A percentile compares a stretch with the other conserved stretches of the same genome.
Evolutionary conservation across 2,797 vertebrate species (phyloP).

Genomic region (Botia kubotai): DNA sequence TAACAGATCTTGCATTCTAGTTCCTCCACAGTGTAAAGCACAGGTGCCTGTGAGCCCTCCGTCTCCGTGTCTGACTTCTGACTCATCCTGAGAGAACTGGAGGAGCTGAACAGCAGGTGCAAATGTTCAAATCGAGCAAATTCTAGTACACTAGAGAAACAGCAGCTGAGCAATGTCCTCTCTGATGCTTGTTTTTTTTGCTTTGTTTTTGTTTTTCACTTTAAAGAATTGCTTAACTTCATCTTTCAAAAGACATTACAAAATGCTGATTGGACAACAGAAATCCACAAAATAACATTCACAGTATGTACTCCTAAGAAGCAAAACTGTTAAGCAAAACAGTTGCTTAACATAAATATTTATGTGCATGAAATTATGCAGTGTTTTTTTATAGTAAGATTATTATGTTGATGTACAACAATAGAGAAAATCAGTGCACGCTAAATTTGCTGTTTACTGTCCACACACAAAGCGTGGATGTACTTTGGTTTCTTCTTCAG

Average conservation of each 20-base stretch:
- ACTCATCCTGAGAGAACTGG: conserved; percentile 59
- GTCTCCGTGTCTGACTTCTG: conserved; percentile 62
- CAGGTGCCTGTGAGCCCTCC: conserved; percentile 55
- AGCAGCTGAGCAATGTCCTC: background rate
- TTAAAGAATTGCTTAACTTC: background rate
- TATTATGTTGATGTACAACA: conserved; percentile 20
- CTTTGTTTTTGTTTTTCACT: conserved; percentile 1
- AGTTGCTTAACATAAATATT: background rate
- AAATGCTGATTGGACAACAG: too few relatives aligned
- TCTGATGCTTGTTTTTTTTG: background rate
- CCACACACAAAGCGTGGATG: conserved; percentile 2
- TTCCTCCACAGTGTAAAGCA: conserved; percentile 75
- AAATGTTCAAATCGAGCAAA: conserved; percentile 14
- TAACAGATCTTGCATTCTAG: conserved; percentile 91
- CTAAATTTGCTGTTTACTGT: conserved; percentile 30
- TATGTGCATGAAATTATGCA: conserved; percentile 29
- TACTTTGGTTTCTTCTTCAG: conserved; percentile 20
- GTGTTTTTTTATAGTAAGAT: conserved; percentile 25
- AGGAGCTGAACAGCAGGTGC: conserved; percentile 17
- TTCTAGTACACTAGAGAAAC: background rate
- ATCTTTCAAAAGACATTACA: conserved; percentile 1
- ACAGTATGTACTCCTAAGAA: background rate
- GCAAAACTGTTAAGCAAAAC: background rate
- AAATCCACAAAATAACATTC: too few relatives aligned
- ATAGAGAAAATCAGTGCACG: conserved; percentile 45